phyloP scores from a whole-genome alignment of 1,140 invertebrate species.

The Formica exsecta region DNA sequence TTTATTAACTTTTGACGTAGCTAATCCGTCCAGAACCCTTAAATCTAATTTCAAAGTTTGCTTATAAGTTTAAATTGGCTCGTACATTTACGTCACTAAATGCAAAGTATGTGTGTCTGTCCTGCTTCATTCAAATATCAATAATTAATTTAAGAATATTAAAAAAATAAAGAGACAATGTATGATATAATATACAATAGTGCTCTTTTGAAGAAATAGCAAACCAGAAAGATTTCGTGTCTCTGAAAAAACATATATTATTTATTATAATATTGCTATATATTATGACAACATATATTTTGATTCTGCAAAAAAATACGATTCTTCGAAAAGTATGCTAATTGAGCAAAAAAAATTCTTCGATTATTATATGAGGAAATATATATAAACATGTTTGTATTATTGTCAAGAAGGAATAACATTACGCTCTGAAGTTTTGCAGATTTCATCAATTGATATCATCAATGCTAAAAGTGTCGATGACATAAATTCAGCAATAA shows the following conservation, averaged over 20 bases:
- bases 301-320: neutral
- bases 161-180: neutral
- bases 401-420: neutral
- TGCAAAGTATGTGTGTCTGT: neutral
- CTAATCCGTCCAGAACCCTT: too few relatives aligned
- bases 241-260: neutral
- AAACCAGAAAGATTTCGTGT: neutral
- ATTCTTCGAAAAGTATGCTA: neutral
- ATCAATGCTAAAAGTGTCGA: neutral
- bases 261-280: too few relatives aligned
- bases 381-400: neutral
- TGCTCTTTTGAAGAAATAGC: neutral
- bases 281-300: neutral
- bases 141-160: neutral
- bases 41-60: slow-evolving; percentile 7
- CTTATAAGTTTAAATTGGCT: neutral
- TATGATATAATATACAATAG: neutral
- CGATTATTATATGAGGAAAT: neutral
- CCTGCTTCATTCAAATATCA: neutral
- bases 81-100: neutral
- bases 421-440: neutral
- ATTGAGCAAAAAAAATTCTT: neutral
- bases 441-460: neutral
- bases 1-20: too few relatives aligned
- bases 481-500: neutral